phyloP scores from a whole-genome alignment of 2,113 vertebrate species.

The Leptocoma aspasia region DNA sequence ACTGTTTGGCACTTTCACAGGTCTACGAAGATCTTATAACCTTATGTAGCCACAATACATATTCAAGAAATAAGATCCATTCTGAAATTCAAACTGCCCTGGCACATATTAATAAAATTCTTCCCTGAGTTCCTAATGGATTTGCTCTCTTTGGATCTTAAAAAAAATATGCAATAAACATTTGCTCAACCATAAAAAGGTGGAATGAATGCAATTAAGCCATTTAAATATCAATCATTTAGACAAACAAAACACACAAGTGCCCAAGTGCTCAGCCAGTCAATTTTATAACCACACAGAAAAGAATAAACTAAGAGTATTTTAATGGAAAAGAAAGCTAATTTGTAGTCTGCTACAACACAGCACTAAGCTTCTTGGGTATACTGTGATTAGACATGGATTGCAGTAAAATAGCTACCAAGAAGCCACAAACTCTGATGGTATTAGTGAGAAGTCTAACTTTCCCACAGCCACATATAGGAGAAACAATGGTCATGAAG shows the following conservation, averaged over 20 bases:
- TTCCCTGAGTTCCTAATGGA: background rate
- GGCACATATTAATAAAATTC: background rate
- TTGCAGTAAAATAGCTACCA: conserved; percentile 28
- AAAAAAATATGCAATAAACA: background rate
- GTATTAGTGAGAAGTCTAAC: conserved; percentile 10
- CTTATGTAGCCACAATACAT: background rate
- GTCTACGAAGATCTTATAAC: background rate
- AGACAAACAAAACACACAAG: conserved; percentile 37
- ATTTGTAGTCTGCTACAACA: conserved; percentile 49
- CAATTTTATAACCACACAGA: conserved; percentile 12
- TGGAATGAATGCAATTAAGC: conserved; percentile 40
- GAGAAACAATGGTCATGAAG: background rate
- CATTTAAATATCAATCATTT: conserved; percentile 57
- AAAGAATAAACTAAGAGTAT: conserved; percentile 43
- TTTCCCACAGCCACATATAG: conserved; percentile 27
- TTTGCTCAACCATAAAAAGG: conserved; percentile 3
- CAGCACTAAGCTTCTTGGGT: background rate
- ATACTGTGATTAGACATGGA: conserved; percentile 52
- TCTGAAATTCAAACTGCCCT: background rate
- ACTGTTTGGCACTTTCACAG: background rate
- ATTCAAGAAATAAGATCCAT: background rate
- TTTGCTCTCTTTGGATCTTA: background rate
- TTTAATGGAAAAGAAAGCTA: conserved; percentile 38
- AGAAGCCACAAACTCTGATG: conserved; percentile 1
- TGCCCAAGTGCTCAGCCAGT: conserved; percentile 15